Evolutionary conservation across 2,113 vertebrate genomes (phyloP), one percentile per base, ranked within the genome.

Genomic region (Psophia crepitans): DNA sequence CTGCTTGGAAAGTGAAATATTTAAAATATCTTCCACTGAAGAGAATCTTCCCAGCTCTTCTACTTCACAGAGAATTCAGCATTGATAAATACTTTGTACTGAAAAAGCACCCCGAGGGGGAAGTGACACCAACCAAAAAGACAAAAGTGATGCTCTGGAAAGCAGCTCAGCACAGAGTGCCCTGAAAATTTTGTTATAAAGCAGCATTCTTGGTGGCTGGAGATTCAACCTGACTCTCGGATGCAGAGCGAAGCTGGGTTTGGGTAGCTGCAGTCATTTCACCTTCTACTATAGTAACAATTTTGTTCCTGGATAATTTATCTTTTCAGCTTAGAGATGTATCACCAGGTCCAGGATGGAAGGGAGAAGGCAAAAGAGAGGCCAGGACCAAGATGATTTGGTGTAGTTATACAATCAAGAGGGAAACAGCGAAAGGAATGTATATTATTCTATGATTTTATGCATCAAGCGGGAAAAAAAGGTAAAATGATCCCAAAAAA

Each of bases 11-110:
- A 92, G 82, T 64, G 87, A 89, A 95, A 94, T 96, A 91, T 94
- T 97, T 97, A 90, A 96, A 93, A 73, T 76, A 82, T 80, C 69
- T 97, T 97, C 68, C 75, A 79, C 74, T 90, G 87, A 93, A 93
- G 77, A 85, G 81, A 81, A 66, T 90, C 76, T 75, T 89, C 77
- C 26, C 53, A 80, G 64, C 39, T 65, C 63, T 91, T 82, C 65
- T 78, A 51, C 76, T 54, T 86, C 71, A 89, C 73, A 94, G 76
- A 75, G 84, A 94, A 89, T 95, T 94, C 82, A 68, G 56, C 66
- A 58, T 10, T 65, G 82, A 86, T 93, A 93, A 91, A 83, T 93
- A 46, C 70, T 90, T 90, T 95, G 49, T 51, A 33, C 69, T 69
- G 89, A 84, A 90, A 89, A 94, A 94, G 68, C 84, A 93, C 37